Evolutionary conservation across 2,797 vertebrate genomes (phyloP), one percentile per base, ranked within the genome.

Genomic region (Sebastes hubbsi): DNA sequence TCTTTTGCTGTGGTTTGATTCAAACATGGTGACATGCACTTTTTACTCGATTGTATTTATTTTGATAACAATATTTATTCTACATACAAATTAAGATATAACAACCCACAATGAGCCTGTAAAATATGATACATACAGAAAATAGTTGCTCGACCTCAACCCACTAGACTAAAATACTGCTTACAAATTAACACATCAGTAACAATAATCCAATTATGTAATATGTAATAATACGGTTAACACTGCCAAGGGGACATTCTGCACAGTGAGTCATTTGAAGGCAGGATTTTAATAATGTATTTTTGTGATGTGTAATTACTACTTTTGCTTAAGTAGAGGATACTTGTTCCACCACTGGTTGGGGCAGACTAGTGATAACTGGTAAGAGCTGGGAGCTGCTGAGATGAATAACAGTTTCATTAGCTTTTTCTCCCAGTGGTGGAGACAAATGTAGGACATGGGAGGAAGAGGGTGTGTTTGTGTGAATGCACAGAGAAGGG

Each of bases 371-470:
- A 36, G 38, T 1, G 3, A 71, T 20, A 65, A 69, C 62, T 65
- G 73, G 30, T 32, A 38, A 25, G 46, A 27, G 14, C 59, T 46
- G 46, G 64, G 29, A 61, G 22, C 18, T 32, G 72, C 71, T 49
- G 62, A 78, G 60, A 64, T 58, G 65, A 78, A 64, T 27, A 49
- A 38, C 46, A 63, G 46, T 24, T 84, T 74, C 63, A 78, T 65
- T 75, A 52, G 58, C 36, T 69, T 82, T 86, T 77, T 52, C 60
- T 82, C 73, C 32, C 64, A 61, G 72, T 42, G 22, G 55, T 52
- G 68, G 66, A 88, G 70, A 75, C 74, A 85, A 91, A 92, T 87
- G 78, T 88, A 85, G 87, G 85, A 87, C 87, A 84, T 38, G 49
- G 27, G 60, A 83, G 78, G 27, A 70, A 72, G 34, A 18, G 76